Conservation (phyloP, 2,113 vertebrate species). For the human (Homo sapiens) region DNA sequence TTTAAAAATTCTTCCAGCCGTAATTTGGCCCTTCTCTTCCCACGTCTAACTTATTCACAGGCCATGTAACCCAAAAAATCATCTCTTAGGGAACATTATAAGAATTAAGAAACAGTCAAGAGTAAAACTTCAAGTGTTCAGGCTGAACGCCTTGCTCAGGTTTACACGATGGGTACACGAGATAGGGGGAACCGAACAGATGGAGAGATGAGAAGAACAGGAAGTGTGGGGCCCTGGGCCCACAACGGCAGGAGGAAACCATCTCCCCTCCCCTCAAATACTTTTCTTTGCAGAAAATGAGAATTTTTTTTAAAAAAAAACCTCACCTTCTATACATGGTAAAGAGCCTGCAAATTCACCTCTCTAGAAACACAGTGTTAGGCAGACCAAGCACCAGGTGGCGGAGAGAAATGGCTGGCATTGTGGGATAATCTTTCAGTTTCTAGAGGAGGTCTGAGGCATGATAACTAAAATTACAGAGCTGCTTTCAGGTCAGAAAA, state of each 20-base stretch:
- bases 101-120: slow-evolving; percentile 40
- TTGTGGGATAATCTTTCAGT: background rate
- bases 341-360: slow-evolving; percentile 63
- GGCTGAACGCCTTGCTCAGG: slow-evolving; percentile 50
- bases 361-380: slow-evolving; percentile 63
- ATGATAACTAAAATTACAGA: slow-evolving; percentile 52
- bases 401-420: slow-evolving; percentile 1
- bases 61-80: slow-evolving; percentile 43
- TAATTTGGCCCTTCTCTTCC: slow-evolving; percentile 53
- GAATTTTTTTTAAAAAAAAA: slow-evolving; percentile 28
- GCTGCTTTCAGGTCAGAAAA: slow-evolving; percentile 54
- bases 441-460: slow-evolving; percentile 26
- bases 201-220: slow-evolving; percentile 83
- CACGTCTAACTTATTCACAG: slow-evolving; percentile 52
- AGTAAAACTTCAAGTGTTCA: background rate
- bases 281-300: slow-evolving; percentile 51
- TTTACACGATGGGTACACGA: slow-evolving; percentile 65
- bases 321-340: background rate
- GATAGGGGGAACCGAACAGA: slow-evolving; percentile 73
- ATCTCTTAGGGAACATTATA: background rate
- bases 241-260: slow-evolving; percentile 73
- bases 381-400: slow-evolving; percentile 18
- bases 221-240: slow-evolving; percentile 79
- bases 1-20: slow-evolving; percentile 43
- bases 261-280: slow-evolving; percentile 51